Evolutionary conservation across 2,113 vertebrate species (phyloP).

Genomic region (Vanacampus margaritifer): DNA sequence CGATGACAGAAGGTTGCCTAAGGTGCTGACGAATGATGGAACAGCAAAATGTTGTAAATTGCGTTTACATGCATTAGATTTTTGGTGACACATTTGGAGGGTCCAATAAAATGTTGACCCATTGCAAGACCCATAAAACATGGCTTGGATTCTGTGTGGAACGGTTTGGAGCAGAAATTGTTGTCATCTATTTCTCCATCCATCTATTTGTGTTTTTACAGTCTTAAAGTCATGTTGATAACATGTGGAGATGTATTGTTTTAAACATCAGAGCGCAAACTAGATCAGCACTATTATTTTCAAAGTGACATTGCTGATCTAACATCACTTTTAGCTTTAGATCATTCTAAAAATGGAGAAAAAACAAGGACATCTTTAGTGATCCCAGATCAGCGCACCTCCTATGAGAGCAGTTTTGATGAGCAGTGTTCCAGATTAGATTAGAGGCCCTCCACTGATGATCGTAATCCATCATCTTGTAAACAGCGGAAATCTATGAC

Average conservation of each 20-base stretch:
- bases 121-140: not conserved
- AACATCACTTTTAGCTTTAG: conserved; percentile 50
- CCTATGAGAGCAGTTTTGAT: conserved; percentile 60
- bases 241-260: conserved; percentile 13
- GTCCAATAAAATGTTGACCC: not conserved
- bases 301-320: conserved; percentile 54
- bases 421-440: conserved; percentile 60
- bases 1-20: no score
- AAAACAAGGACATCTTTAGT: conserved; percentile 61
- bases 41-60: no score
- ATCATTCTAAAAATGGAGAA: conserved; percentile 47
- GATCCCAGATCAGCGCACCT: conserved; percentile 53
- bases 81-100: not conserved
- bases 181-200: conserved; percentile 3
- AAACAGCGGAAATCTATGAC: conserved; percentile 59
- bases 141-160: not conserved
- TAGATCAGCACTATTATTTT: conserved; percentile 52
- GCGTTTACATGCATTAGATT: not conserved
- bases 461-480: conserved; percentile 69
- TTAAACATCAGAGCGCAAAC: conserved; percentile 31
- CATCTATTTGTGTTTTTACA: conserved; percentile 10
- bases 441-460: conserved; percentile 60
- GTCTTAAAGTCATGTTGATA: not conserved
- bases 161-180: no score
- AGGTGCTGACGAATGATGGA: no score